These are phyloP conservation scores for Stenodema calcarata DNA, from an alignment of 2,888 invertebrate species.

Conservation along the genomic window DNA sequence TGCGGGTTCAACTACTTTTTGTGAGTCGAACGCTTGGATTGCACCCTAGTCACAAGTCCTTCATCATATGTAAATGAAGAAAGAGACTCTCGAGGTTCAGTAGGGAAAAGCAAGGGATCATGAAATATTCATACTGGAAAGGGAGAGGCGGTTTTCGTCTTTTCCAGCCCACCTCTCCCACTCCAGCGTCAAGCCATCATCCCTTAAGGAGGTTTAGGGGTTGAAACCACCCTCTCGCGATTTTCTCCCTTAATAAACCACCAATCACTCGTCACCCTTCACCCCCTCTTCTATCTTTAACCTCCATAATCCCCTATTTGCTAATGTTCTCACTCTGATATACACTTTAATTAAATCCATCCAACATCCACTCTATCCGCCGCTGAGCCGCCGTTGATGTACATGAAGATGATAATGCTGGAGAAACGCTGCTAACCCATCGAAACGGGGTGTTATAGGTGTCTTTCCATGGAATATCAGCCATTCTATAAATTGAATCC, in stretches of 20 bases:
- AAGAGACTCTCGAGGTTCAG: background rate
- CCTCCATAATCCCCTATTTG: constrained; percentile 50
- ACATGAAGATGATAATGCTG: background rate
- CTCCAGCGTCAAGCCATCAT: constrained; percentile 6
- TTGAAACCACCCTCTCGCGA: constrained; percentile 18
- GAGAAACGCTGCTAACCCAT: background rate
- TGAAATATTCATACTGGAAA: constrained; percentile 47
- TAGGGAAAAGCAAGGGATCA: constrained; percentile 40
- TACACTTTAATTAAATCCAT: constrained; percentile 43
- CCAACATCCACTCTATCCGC: background rate
- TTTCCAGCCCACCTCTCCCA: background rate
- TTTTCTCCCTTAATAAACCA: constrained; percentile 44
- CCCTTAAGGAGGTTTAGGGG: constrained; percentile 31
- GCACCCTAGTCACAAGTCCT: constrained; percentile 30
- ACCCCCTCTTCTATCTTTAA: constrained; percentile 11
- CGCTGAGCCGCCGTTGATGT: background rate
- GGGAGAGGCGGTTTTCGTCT: constrained; percentile 18
- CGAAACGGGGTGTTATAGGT: no score
- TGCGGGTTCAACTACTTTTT: background rate
- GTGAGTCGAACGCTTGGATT: constrained; percentile 1
- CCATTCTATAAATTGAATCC: no score
- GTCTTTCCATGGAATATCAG: no score
- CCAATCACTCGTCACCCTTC: constrained; percentile 38
- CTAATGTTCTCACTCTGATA: constrained; percentile 43
- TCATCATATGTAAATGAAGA: constrained; percentile 48